Evolutionary conservation across 2,113 vertebrate species (phyloP).

Genomic region (Maccullochella peelii): DNA sequence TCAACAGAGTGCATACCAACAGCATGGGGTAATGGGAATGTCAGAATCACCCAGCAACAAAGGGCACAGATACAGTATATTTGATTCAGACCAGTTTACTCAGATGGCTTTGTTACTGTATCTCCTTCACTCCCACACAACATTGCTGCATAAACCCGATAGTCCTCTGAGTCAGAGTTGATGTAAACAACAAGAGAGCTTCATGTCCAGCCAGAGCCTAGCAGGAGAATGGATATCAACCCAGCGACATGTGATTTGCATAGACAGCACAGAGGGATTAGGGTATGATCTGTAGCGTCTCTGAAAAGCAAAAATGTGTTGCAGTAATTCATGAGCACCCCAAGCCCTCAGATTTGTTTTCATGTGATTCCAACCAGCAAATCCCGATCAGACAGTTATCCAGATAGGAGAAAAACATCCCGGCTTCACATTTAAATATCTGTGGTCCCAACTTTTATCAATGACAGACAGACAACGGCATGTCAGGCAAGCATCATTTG

Average conservation of each 20-base stretch:
- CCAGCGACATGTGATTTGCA: slow-evolving; percentile 75
- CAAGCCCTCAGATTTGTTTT: slow-evolving; percentile 73
- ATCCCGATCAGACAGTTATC: slow-evolving; percentile 85
- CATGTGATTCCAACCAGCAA: slow-evolving; percentile 78
- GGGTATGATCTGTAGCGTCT: slow-evolving; percentile 69
- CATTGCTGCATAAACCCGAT: slow-evolving; percentile 66
- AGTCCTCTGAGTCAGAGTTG: slow-evolving; percentile 74
- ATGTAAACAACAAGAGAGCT: slow-evolving; percentile 71
- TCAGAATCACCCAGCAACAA: slow-evolving; percentile 15
- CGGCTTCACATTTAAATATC: slow-evolving; percentile 76
- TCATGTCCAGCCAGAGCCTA: slow-evolving; percentile 72
- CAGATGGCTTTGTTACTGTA: slow-evolving; percentile 65
- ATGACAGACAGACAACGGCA: slow-evolving; percentile 83
- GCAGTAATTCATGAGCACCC: slow-evolving; percentile 64
- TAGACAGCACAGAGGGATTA: slow-evolving; percentile 80
- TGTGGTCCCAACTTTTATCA: slow-evolving; percentile 80
- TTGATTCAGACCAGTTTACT: slow-evolving; percentile 58
- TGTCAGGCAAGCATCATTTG: slow-evolving; percentile 78
- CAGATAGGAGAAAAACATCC: slow-evolving; percentile 76
- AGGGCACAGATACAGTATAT: slow-evolving; percentile 43
- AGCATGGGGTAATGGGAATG: slow-evolving; percentile 16
- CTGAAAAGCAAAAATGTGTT: slow-evolving; percentile 19
- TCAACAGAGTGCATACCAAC: slow-evolving; percentile 2
- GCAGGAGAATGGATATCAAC: slow-evolving; percentile 74
- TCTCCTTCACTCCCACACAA: slow-evolving; percentile 73